These are phyloP conservation scores for Watsonalla binaria DNA, from an alignment of 2,888 invertebrate genomes.

Conservation along the genomic window DNA sequence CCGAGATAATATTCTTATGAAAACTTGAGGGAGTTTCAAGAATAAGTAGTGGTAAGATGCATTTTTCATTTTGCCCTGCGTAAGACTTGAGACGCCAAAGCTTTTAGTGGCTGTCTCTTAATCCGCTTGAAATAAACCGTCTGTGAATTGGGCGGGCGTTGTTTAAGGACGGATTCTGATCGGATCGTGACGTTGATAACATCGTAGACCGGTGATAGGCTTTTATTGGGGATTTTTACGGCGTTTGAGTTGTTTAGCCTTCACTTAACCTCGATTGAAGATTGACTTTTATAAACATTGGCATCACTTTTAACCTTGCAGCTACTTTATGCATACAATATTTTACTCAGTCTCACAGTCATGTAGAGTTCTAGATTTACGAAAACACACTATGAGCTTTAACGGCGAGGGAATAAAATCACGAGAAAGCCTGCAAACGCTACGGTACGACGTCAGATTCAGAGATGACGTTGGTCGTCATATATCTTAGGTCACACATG, in stretches of 20 bases:
- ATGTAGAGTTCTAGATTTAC: too few species aligned
- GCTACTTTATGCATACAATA: too few species aligned
- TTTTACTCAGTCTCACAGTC: too few species aligned
- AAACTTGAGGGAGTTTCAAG: constrained; percentile 24
- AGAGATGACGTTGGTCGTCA: too few species aligned
- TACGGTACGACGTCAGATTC: too few species aligned
- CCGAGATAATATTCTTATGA: constrained; percentile 28
- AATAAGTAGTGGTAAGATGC: constrained; percentile 25
- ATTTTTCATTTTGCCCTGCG: constrained; percentile 28
- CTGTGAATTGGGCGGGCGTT: neutral
- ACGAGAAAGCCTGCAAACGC: too few species aligned
- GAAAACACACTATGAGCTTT: too few species aligned
- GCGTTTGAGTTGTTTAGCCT: neutral
- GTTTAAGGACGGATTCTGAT: neutral
- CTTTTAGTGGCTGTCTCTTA: constrained; percentile 6
- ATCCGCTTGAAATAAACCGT: constrained; percentile 10
- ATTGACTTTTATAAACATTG: neutral
- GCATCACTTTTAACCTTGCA: neutral
- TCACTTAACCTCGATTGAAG: neutral
- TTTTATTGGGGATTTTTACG: neutral
- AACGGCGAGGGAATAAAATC: too few species aligned
- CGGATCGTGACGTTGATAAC: neutral
- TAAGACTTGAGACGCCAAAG: constrained; percentile 16
- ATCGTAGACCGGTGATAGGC: neutral
- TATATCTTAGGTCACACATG: too few species aligned